Conservation (phyloP, 1,140 invertebrate genomes). For the Bombus haemorrhoidalis region DNA sequence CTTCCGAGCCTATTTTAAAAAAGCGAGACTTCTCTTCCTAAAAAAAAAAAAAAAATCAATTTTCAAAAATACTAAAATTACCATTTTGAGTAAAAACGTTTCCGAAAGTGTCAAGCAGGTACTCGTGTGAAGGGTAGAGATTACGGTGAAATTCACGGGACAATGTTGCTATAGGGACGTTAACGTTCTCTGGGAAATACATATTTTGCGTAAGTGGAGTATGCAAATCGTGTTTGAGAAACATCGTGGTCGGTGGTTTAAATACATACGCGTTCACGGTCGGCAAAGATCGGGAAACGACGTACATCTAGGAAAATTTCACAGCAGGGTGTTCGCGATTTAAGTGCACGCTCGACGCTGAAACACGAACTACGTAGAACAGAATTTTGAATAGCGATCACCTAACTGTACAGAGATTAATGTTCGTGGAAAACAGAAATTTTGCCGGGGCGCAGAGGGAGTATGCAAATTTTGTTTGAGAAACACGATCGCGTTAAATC, state of each 20-base stretch:
- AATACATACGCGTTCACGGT: background rate
- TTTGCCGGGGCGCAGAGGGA: background rate
- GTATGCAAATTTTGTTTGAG: slow-evolving; percentile 26
- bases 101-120: background rate
- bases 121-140: background rate
- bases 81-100: too few species aligned
- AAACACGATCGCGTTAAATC: slow-evolving; percentile 23
- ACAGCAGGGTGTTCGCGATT: background rate
- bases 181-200: background rate
- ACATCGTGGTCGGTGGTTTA: background rate
- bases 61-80: too few species aligned
- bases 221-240: slow-evolving; percentile 1
- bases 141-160: background rate
- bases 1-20: too few species aligned
- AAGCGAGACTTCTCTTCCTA: too few species aligned
- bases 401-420: slow-evolving; percentile 6
- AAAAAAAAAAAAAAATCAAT: too few species aligned
- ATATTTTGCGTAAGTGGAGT: slow-evolving; percentile 1
- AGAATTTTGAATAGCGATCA: slow-evolving; percentile 6
- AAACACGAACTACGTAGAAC: background rate
- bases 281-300: background rate
- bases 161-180: background rate
- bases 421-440: slow-evolving; percentile 15
- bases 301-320: background rate
- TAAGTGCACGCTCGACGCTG: slow-evolving; percentile 1